Conservation (phyloP, 2,113 vertebrate genomes). For the Girardinichthys multiradiatus region DNA sequence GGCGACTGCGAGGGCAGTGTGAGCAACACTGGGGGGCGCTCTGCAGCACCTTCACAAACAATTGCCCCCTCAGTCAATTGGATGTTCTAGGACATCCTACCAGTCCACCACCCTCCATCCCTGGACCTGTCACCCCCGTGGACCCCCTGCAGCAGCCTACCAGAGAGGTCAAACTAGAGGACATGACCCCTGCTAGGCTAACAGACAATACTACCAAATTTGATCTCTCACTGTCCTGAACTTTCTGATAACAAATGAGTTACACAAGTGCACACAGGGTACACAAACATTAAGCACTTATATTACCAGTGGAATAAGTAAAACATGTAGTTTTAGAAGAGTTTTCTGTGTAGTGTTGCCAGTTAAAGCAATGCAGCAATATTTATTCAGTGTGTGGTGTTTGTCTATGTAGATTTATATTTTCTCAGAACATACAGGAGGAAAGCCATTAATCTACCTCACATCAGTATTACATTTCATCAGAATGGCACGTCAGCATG, state of each 20-base stretch:
- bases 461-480: slow-evolving; percentile 37
- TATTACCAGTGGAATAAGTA: slow-evolving; percentile 13
- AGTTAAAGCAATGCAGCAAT: slow-evolving; percentile 37
- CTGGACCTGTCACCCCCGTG: slow-evolving; percentile 6
- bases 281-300: slow-evolving; percentile 47
- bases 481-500: slow-evolving; percentile 11
- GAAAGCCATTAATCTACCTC: slow-evolving; percentile 69
- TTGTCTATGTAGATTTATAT: slow-evolving; percentile 20
- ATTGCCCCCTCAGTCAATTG: slow-evolving; percentile 75
- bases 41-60: slow-evolving; percentile 86
- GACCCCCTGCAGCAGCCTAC: slow-evolving; percentile 37
- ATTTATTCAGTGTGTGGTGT: slow-evolving; percentile 54
- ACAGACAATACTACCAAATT: background rate
- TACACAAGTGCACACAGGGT: slow-evolving; percentile 38
- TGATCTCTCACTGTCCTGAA: background rate
- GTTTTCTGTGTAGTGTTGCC: slow-evolving; percentile 20
- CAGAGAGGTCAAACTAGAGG: slow-evolving; percentile 48
- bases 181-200: slow-evolving; percentile 14
- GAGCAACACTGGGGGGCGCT: slow-evolving; percentile 91
- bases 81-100: slow-evolving; percentile 24
- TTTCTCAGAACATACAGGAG: slow-evolving; percentile 34
- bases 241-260: background rate
- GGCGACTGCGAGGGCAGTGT: slow-evolving; percentile 86
- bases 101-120: slow-evolving; percentile 26
- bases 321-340: background rate